Base-by-base conservation (phyloP, 2,113 vertebrate species). In the Dasyornis broadbenti region DNA sequence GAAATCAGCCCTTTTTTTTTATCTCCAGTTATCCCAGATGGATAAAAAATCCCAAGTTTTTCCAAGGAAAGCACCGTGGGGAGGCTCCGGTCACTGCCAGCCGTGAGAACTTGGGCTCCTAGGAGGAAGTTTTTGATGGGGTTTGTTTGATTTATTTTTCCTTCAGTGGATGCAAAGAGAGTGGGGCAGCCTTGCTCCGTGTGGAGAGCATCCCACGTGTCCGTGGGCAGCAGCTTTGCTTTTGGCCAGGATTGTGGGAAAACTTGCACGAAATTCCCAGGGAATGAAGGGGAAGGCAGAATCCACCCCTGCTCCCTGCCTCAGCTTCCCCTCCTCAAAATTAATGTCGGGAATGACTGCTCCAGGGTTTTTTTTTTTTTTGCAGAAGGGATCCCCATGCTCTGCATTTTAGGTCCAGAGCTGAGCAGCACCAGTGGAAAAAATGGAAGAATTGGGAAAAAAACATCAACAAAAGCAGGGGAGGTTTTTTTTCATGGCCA, bases 331-430 rank as follows among this genome's bases (percentile, higher is more conserved):
- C 40, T 28, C 2, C 23, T 68, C 60, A n/a, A 75, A 84, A 90
- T 30, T 4, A 0, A 2, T 5, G 28, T 4, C 6, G 52, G 31
- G 20, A 66, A 78, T 5, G 6, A 10, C 7, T 69, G 61, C 1
- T 57, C 23, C 26, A 4, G 6, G 16, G 7, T 0, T 2, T 15
- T 44, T 63, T 45, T 77, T 40, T 40, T 40, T 10, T 40, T 40
- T 61, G 14, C 49, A 79, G 57, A 39, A 45, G 33, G 31, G 16
- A 8, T 52, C 23, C 28, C 17, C 35, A 24, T 3, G 5, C 47
- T 70, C 35, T 57, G 31, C 7, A 9, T 60, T 73, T 53, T 26
- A 53, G 13, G 6, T 22, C 19, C 37, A 45, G 23, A 50, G 39
- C 19, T 75, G 39, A 66, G 26, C 22, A 37, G 2, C 35, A 49